phyloP scores from a whole-genome alignment of 1,140 invertebrate genomes.

The Trypoxylus dichotomus region DNA sequence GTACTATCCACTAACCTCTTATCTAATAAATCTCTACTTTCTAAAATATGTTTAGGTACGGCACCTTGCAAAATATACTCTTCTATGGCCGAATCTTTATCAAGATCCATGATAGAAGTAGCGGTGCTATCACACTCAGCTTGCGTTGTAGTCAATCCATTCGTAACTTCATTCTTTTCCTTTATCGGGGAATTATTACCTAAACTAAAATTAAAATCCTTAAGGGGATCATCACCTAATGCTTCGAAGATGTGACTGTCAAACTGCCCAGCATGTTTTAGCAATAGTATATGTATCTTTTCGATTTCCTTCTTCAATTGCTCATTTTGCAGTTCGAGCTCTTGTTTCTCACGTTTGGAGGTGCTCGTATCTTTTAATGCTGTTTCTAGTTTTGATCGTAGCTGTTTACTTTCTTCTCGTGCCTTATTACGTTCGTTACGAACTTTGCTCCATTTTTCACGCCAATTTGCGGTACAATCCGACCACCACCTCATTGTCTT shows the following conservation, averaged over 20 bases:
- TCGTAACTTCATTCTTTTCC: constrained; percentile 54
- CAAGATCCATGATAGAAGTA: constrained; percentile 47
- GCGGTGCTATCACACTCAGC: constrained; percentile 49
- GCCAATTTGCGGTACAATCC: constrained; percentile 87
- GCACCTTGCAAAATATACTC: constrained; percentile 66
- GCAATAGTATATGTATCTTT: constrained; percentile 66
- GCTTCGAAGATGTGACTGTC: constrained; percentile 58
- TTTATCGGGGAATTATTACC: constrained; percentile 45
- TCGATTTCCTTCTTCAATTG: constrained; percentile 80
- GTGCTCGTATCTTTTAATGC: constrained; percentile 75
- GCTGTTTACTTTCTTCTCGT: constrained; percentile 80
- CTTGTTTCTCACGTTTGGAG: constrained; percentile 78
- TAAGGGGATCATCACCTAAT: constrained; percentile 53
- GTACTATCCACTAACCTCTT: constrained; percentile 28
- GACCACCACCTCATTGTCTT: constrained; percentile 99
- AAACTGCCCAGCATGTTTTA: constrained; percentile 71
- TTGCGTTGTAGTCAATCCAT: constrained; percentile 50
- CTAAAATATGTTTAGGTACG: constrained; percentile 62
- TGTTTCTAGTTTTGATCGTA: constrained; percentile 78
- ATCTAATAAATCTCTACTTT: constrained; percentile 51
- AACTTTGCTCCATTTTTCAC: constrained; percentile 96
- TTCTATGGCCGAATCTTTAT: constrained; percentile 59
- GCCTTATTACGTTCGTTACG: constrained; percentile 84
- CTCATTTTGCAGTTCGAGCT: constrained; percentile 78
- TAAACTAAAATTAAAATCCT: constrained; percentile 52